Base-by-base conservation (phyloP, 1,140 invertebrate species). In the Neuroterus valhalla region DNA sequence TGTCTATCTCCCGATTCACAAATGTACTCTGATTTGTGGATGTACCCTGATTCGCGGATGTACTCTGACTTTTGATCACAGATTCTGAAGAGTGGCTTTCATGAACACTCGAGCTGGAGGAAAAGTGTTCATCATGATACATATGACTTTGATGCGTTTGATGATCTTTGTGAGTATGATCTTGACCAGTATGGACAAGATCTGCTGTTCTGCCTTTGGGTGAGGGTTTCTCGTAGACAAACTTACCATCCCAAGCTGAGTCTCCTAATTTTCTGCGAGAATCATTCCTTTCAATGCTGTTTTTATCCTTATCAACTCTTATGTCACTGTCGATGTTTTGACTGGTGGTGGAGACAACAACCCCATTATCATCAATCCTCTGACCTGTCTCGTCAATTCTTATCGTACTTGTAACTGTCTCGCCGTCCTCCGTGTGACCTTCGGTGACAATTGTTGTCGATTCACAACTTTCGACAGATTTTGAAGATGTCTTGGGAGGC, bases 181-280 rank as follows among this genome's bases (percentile, higher is more conserved):
- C 31, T 38, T 38, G 31, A 38, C 31, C 31, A 38, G 31, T 38
- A 38, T 38, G 5, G 31, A 38, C 31, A 38, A 38, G 31, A 38
- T 50, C 17, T 12, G 48, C 70, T 17, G 73, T 76, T 6, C 82
- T 79, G 31, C 75, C 46, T n/a, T 74, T 69, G 6, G 52, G 70
- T n/a, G 31, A 15, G 0, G 87, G 75, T 74, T 89, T 89, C 80
- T 91, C 91, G 12, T 80, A 72, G 6, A 91, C 81, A 66, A 76
- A 73, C 44, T 78, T 72, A 50, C 76, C 72, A 43, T 79, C 55
- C 74, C 72, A 79, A 50, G 44, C 55, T 38, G 78, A 80, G 19
- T 80, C 69, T 66, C 69, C 74, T 3, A 74, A 71, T 72, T 74
- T 21, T 52, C 68, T 23, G 62, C 44, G 19, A 62, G 55, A 12